Evolutionary conservation across 2,888 invertebrate species (phyloP), one percentile per base, ranked within the genome.

Genomic region (Pachycephus smyrnensis): DNA sequence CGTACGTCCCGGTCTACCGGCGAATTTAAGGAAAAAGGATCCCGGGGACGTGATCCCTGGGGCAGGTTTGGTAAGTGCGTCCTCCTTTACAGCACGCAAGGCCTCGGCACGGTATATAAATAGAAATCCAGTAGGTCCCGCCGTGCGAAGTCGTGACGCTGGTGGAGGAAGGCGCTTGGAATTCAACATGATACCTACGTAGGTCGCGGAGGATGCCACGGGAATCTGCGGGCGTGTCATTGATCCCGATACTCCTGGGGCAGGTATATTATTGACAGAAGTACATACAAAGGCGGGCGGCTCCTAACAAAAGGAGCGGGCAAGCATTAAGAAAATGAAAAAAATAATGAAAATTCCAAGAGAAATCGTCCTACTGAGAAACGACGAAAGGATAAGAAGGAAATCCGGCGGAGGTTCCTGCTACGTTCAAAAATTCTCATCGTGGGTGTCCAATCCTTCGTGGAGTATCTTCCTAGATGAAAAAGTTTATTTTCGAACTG

Each of bases 121-220:
- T 89, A 89, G 89, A 89, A 89, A 88, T 40, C 88, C 87, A 89
- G 89, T 89, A 88, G 88, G 87, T 89, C 88, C 88, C 88, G 89
- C 87, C 86, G 88, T 40, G 40, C 79, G 88, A 85, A 85, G 85
- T 85, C 84, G 85, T 84, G 87, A 69, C 75, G 76, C 15, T 40
- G 77, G 71, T 71, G 30, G 73, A 75, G 68, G 84, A 86, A 86
- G 85, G 86, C 85, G 87, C 87, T 87, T 89, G 89, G 89, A 87
- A 89, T 89, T 89, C 87, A 87, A 85, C 87, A 84, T 85, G 86
- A 85, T 87, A 86, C 86, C 84, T 84, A 84, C 85, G 84, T 84
- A 87, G 83, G 81, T 86, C 86, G 87, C 81, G 82, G 84, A 84
- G 82, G 81, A 86, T 77, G 76, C 76, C 82, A 83, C 82, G 82